A percentile compares a stretch with the other conserved stretches of the same genome.
phyloP scores from a whole-genome alignment of 1,140 invertebrate genomes.

The Dolichoris vasculosae region DNA sequence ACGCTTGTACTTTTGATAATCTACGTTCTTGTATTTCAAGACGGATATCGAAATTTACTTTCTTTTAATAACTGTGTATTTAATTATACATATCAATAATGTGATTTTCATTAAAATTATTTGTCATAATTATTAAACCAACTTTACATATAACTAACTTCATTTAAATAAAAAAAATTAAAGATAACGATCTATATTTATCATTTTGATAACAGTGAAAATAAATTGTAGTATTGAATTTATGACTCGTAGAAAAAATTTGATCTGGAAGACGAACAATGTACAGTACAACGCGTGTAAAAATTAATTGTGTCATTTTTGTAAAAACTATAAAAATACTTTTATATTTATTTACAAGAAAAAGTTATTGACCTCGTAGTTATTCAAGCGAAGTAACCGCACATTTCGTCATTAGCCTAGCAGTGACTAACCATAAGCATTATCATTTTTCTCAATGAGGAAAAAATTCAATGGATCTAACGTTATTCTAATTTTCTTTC shows the following conservation, averaged over 20 bases:
- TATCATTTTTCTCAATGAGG: background rate
- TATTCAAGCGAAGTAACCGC: slow-evolving; percentile 26
- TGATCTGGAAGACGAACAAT: too few species aligned
- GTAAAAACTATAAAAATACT: too few species aligned
- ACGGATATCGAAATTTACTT: background rate
- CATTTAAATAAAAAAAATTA: background rate
- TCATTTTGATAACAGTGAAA: background rate
- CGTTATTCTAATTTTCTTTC: background rate
- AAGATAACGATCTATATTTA: background rate
- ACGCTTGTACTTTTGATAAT: background rate
- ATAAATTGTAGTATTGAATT: background rate
- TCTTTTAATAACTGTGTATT: background rate
- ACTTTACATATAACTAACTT: background rate
- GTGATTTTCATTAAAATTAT: background rate
- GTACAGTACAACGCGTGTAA: too few species aligned
- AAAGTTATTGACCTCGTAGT: slow-evolving; percentile 33
- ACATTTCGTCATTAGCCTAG: slow-evolving; percentile 25
- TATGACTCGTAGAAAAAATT: background rate
- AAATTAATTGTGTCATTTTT: too few species aligned
- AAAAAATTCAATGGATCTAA: background rate
- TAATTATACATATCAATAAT: background rate
- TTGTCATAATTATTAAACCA: background rate
- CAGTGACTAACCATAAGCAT: background rate
- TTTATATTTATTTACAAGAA: slow-evolving; percentile 18
- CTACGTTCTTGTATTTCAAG: background rate